Percentiles rank a stretch among this genome's conserved stretches.
These are phyloP conservation scores for Oceanites oceanicus DNA, from an alignment of 2,113 vertebrate species.

Conservation along the genomic window DNA sequence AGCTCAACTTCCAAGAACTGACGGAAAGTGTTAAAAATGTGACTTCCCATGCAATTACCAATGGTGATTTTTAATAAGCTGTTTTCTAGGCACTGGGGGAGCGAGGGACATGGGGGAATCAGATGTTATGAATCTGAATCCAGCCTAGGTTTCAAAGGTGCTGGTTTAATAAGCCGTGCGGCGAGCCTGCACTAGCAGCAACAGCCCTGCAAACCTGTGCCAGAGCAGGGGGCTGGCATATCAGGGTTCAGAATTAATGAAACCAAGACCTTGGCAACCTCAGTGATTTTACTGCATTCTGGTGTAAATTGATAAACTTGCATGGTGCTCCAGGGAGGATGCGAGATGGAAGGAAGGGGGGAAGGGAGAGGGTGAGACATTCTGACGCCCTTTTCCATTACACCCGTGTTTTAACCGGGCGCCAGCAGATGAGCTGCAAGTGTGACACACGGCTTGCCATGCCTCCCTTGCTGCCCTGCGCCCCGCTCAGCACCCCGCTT, in stretches of 20 bases:
- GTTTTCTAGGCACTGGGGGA: background rate
- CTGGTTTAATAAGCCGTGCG: conserved; percentile 2
- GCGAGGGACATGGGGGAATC: background rate
- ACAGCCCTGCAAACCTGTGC: background rate
- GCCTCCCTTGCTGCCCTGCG: background rate
- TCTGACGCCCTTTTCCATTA: background rate
- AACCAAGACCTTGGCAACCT: background rate
- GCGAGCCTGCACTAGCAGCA: background rate
- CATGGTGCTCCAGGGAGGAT: background rate
- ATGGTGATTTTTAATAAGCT: conserved; percentile 3
- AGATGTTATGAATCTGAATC: background rate
- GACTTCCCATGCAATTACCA: background rate
- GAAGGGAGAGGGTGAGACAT: background rate
- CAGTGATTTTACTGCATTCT: background rate
- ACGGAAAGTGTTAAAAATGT: background rate
- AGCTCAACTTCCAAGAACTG: background rate
- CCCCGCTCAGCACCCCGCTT: background rate
- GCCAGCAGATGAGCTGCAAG: background rate
- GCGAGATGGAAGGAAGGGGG: background rate
- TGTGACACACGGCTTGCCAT: background rate
- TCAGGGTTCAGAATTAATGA: conserved; percentile 1
- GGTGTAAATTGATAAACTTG: background rate
- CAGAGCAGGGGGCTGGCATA: background rate
- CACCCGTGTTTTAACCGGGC: background rate
- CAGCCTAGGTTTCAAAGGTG: background rate